Conservation (phyloP, 92 coral and sea anemone genomes). For the Pocillopora meandrina region DNA sequence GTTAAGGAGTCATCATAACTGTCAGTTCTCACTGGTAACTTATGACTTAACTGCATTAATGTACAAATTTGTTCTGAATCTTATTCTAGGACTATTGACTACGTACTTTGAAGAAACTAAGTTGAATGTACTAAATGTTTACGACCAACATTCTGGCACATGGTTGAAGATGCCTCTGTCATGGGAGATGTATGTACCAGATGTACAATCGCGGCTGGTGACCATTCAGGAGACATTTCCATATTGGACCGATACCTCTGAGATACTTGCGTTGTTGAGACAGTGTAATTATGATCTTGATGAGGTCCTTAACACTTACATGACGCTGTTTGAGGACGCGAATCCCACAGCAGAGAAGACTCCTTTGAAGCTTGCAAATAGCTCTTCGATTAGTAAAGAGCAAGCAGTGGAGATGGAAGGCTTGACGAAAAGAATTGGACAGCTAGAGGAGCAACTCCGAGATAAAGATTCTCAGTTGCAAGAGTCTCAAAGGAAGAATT, state of each 20-base stretch:
- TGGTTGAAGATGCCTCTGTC: slow-evolving; percentile 84
- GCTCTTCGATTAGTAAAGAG: slow-evolving; percentile 18
- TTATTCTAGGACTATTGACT: slow-evolving; percentile 55
- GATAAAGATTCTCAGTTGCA: slow-evolving; percentile 47
- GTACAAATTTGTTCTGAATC: neutral
- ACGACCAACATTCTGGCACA: slow-evolving; percentile 71
- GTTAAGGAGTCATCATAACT: too few species aligned
- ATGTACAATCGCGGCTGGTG: slow-evolving; percentile 30
- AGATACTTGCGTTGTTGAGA: slow-evolving; percentile 73
- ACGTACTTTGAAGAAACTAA: slow-evolving; percentile 82
- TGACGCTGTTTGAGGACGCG: slow-evolving; percentile 63
- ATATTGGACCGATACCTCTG: slow-evolving; percentile 64
- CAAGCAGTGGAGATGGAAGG: slow-evolving; percentile 36
- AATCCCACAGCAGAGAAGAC: slow-evolving; percentile 12
- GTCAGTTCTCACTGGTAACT: neutral
- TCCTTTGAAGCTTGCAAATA: neutral
- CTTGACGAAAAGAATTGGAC: slow-evolving; percentile 50
- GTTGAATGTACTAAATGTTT: slow-evolving; percentile 67
- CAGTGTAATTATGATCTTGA: slow-evolving; percentile 82
- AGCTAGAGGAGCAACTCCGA: slow-evolving; percentile 57
- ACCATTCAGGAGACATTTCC: slow-evolving; percentile 71
- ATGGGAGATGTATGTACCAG: slow-evolving; percentile 76
- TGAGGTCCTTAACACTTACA: slow-evolving; percentile 72
- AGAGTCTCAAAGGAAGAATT: slow-evolving; percentile 39
- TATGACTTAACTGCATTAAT: neutral